phyloP scores from a whole-genome alignment of 2,113 vertebrate genomes.

The Oreotragus oreotragus region DNA sequence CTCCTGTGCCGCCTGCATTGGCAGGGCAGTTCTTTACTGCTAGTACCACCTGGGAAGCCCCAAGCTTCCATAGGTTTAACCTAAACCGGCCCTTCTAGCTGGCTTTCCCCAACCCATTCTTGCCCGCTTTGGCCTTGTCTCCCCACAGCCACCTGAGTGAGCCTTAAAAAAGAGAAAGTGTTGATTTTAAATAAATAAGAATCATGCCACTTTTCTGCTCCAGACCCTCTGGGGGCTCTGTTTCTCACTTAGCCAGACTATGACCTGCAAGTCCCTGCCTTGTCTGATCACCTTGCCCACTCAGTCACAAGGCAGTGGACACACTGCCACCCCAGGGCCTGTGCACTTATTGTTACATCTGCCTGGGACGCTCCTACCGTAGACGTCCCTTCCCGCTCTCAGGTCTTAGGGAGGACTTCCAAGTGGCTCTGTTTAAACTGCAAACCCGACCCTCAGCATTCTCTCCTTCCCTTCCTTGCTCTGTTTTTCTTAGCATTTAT shows the following conservation, averaged over 20 bases:
- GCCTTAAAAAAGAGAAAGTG: background rate
- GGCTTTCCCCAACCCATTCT: background rate
- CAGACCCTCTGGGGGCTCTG: background rate
- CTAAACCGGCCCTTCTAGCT: background rate
- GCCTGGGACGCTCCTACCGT: background rate
- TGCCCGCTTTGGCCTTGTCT: background rate
- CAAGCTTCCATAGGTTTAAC: background rate
- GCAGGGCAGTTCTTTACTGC: background rate
- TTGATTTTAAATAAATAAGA: background rate
- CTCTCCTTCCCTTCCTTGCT: background rate
- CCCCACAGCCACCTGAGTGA: background rate
- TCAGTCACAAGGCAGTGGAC: background rate
- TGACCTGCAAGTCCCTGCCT: background rate
- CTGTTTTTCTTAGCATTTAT: background rate
- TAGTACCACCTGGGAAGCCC: background rate
- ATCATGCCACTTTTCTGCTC: background rate
- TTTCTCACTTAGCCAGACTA: background rate
- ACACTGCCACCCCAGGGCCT: background rate
- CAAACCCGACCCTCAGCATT: background rate
- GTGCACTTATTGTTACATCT: background rate
- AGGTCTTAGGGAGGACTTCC: background rate
- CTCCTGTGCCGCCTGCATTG: background rate
- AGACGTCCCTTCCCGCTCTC: background rate
- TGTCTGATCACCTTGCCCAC: too few species aligned
- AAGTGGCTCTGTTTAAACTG: background rate